A percentile compares a stretch with the other conserved stretches of the same genome.
Conservation (phyloP, 2,888 invertebrate genomes). For the Lumbricus terrestris region DNA sequence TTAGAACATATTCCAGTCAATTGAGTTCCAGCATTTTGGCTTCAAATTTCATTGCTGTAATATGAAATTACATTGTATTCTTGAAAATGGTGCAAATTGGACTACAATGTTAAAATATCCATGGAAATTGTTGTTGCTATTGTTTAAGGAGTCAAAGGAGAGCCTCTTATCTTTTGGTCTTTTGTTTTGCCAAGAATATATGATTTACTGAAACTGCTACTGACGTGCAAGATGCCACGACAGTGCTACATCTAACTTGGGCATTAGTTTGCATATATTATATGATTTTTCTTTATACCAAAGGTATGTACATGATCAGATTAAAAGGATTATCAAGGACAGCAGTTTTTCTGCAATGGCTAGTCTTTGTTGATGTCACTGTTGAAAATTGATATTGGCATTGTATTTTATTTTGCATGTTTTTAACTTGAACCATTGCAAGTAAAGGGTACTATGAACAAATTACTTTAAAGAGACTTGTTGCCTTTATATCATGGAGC, state of each 20-base stretch:
- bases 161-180: background rate
- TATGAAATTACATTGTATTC: background rate
- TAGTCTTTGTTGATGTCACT: constrained; percentile 9
- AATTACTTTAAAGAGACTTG: background rate
- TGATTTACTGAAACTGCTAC: no score
- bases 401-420: background rate
- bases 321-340: no score
- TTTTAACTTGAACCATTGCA: background rate
- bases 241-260: no score
- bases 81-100: background rate
- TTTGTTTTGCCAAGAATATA: background rate
- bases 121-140: background rate
- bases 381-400: background rate
- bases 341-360: background rate
- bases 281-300: background rate
- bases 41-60: background rate
- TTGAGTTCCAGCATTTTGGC: background rate
- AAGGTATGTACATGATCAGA: background rate
- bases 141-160: background rate
- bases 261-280: background rate
- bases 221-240: no score
- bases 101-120: background rate
- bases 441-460: background rate
- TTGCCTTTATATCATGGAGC: no score
- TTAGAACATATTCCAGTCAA: background rate